These are phyloP conservation scores for Bombyx mandarina DNA, from an alignment of 1,140 invertebrate species.

Conservation along the genomic window DNA sequence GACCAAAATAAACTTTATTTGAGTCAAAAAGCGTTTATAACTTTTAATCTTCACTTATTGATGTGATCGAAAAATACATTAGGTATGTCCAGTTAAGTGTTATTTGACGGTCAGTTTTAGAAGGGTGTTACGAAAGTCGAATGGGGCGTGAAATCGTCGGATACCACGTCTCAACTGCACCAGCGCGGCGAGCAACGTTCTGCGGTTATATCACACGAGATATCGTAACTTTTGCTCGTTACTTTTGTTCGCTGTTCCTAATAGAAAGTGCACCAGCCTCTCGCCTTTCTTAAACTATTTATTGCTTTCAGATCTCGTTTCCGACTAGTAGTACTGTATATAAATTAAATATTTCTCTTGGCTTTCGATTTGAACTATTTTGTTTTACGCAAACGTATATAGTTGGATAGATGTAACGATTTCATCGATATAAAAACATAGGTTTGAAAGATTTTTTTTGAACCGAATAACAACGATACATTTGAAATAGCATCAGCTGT, in stretches of 20 bases:
- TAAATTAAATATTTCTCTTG: slow-evolving; percentile 4
- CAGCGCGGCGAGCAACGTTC: slow-evolving; percentile 9
- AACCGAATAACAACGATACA: too few relatives aligned
- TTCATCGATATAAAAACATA: too few relatives aligned
- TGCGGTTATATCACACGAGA: slow-evolving; percentile 54
- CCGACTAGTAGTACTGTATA: slow-evolving; percentile 3
- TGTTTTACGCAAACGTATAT: too few relatives aligned
- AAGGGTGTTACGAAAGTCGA: slow-evolving; percentile 26
- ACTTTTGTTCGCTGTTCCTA: slow-evolving; percentile 31
- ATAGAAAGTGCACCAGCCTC: slow-evolving; percentile 58
- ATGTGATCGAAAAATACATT: too few relatives aligned
- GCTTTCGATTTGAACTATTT: background rate
- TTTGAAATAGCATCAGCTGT: too few relatives aligned
- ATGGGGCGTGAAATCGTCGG: slow-evolving; percentile 29
- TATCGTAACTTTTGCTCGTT: slow-evolving; percentile 60
- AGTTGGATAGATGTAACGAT: too few relatives aligned
- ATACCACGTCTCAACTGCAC: slow-evolving; percentile 17
- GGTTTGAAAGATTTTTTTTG: too few relatives aligned
- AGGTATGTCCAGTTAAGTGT: too few relatives aligned
- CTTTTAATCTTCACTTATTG: too few relatives aligned
- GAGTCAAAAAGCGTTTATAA: too few relatives aligned
- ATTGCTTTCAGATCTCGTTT: slow-evolving; percentile 32
- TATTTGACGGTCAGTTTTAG: slow-evolving; percentile 8
- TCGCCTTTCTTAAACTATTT: slow-evolving; percentile 57
- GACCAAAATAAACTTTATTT: too few relatives aligned